Percentiles rank a stretch among this genome's conserved stretches.
Conservation (phyloP, 2,113 vertebrate genomes). For the Spea bombifrons region DNA sequence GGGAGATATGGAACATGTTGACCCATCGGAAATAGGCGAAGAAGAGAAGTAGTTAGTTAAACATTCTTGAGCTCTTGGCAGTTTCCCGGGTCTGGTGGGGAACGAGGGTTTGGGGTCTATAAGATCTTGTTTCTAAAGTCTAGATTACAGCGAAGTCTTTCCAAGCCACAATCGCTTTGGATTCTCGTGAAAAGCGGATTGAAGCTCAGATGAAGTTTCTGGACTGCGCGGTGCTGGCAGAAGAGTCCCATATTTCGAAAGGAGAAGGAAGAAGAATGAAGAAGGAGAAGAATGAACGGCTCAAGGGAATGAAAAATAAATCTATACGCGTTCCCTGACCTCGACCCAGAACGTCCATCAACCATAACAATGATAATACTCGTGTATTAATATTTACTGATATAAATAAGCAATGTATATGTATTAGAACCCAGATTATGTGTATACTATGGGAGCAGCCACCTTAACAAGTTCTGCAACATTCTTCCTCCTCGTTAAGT, state of each 20-base stretch:
- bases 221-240: neutral
- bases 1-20: neutral
- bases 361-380: no score
- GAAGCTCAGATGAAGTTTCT: neutral
- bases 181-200: neutral
- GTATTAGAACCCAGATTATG: no score
- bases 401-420: no score
- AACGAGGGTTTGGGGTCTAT: neutral
- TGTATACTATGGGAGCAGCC: no score
- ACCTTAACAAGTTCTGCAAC: no score
- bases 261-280: neutral
- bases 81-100: neutral
- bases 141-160: neutral
- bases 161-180: slow-evolving; percentile 14
- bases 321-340: slow-evolving; percentile 5
- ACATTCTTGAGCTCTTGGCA: neutral
- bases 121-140: slow-evolving; percentile 12
- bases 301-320: slow-evolving; percentile 5
- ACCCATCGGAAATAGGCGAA: neutral
- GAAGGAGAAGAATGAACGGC: neutral
- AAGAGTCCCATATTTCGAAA: neutral
- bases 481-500: no score
- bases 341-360: no score
- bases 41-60: neutral
- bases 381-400: no score